phyloP scores from a whole-genome alignment of 2,797 vertebrate species.

The Lophotriccus pileatus region DNA sequence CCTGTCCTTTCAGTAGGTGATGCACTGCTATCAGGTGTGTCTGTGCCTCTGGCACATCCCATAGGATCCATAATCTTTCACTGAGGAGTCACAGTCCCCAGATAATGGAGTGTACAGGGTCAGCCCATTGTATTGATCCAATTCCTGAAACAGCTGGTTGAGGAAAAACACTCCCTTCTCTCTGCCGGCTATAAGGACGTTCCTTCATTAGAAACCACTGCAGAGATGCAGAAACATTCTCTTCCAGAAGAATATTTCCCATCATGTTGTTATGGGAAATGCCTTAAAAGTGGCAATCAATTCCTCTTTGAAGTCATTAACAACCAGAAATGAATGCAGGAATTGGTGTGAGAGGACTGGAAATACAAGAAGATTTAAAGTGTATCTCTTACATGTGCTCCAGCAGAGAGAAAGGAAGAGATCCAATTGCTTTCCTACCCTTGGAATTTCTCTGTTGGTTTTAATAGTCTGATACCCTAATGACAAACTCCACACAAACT shows the following conservation, averaged over 20 bases:
- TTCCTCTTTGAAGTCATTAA: conserved; percentile 23
- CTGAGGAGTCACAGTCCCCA: background rate
- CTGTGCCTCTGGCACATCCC: background rate
- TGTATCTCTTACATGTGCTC: conserved; percentile 8
- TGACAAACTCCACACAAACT: conserved; percentile 46
- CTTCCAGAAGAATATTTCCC: background rate
- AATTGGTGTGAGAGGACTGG: background rate
- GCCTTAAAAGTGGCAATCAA: conserved; percentile 6
- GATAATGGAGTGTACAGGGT: background rate
- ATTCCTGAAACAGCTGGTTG: background rate
- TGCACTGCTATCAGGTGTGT: background rate
- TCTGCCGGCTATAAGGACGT: background rate
- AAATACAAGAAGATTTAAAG: background rate
- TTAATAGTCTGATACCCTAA: conserved; percentile 39
- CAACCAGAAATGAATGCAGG: background rate
- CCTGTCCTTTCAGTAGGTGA: background rate
- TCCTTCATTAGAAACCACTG: background rate
- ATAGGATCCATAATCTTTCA: background rate
- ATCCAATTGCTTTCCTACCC: conserved; percentile 20
- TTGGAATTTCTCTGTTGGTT: conserved; percentile 53
- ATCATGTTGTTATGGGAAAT: conserved; percentile 9
- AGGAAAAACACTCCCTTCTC: background rate
- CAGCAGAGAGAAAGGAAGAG: conserved; percentile 19
- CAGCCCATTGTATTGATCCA: background rate
- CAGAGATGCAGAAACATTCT: background rate